Base-by-base conservation (phyloP, 2,113 vertebrate genomes). In the Cisticola juncidis region DNA sequence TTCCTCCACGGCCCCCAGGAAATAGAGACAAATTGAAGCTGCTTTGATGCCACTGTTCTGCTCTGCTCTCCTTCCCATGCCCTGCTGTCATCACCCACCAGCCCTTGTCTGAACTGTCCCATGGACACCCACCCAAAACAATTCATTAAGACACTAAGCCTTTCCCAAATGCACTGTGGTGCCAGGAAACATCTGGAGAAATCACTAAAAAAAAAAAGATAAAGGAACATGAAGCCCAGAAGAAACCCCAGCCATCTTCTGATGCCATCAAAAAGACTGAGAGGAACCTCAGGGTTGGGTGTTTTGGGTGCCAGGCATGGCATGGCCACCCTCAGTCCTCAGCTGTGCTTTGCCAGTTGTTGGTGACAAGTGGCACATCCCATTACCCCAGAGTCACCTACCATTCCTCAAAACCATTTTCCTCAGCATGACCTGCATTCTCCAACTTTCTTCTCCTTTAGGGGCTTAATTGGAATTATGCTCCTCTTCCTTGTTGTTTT, bases 301-400 rank as follows among this genome's bases (percentile, higher is more conserved):
- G 29, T 61, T 80, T 36, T 20, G 40, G 25, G 6, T 38, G 35
- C 19, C 54, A 48, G 86, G 10, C 60, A 9, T 7, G 5, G 69
- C 21, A 2, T 4, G 10, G 26, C 35, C 12, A 8, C 16, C 68
- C 25, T 6, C 1, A 0, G 9, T 9, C 33, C 9, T 70, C 54
- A 7, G 7, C 85, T 45, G 28, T 2, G 23, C 50, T 76, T 53
- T 62, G 33, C 50, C 77, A 33, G 12, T 20, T 0, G 0, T 4
- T 56, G 40, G 33, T 47, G 35, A n/a, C 4, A 3, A 51, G 56
- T 21, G 44, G 40, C 14, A 12, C 69, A 19, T 19, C 92, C 62
- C 12, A 1, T 19, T 16, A 60, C 68, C 53, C n/a, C 9, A 18
- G 3, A 38, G 77, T 8, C 35, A 47, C 79, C 70, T 24, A 1